Base-by-base conservation (phyloP, 2,888 invertebrate genomes). In the Drosophila neonasuta region DNA sequence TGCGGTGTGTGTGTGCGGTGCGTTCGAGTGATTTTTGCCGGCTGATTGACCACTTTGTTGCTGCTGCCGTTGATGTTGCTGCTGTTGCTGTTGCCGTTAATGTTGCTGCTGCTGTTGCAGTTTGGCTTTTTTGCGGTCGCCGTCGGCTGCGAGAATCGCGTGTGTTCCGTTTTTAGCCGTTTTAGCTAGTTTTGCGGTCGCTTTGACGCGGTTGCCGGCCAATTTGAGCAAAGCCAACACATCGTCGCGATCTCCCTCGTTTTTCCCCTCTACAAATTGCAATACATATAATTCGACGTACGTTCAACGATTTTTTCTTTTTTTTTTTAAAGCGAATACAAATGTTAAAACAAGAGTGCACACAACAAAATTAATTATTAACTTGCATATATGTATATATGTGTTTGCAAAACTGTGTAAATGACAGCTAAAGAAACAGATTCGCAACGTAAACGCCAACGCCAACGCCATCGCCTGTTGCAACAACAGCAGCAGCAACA, bases 171-270 rank as follows among this genome's bases (percentile, higher is more conserved):
- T 32, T 32, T 32, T 32, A 57, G 45, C 48, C 32, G 55, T 61
- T 66, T 74, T 76, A 80, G 80, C 83, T 79, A 75, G 80, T 75
- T 79, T 77, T 80, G 82, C 50, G 82, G 85, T 71, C 59, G 64
- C 75, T 81, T 80, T 80, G 79, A 68, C 69, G 79, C 69, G 85
- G 78, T 72, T 74, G 62, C 68, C 57, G 63, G 56, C 66, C 74
- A 80, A 81, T 80, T 81, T 75, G 68, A 54, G 8, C 24, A 2
- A 5, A 13, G 4, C 10, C 42, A 50, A 5, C 48, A 39, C 39
- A 29, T 8, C 41, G 39, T 41, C 39, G 1, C 29, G 10, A 24
- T 24, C 24, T 20, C 20, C n/a, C 4, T 10, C 4, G 6, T 10
- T 10, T 9, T 9, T 5, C 4, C 11, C 39, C 1, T 4, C n/a